phyloP scores from a whole-genome alignment of 92 coral and sea anemone species.

The Epizoanthus fatuus region DNA sequence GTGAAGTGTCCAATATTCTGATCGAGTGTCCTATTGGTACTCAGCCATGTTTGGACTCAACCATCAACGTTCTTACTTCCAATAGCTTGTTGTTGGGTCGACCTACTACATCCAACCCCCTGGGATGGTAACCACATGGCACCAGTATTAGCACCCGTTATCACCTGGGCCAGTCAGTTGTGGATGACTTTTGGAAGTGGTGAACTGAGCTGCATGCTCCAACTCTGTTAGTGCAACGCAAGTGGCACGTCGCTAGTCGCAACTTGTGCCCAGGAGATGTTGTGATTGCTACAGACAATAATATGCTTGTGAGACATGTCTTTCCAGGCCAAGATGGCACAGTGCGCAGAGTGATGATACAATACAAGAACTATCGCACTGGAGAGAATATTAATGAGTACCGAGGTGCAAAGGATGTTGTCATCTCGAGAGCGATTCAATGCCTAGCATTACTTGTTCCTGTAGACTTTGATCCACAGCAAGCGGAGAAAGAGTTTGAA shows the following conservation, averaged over 20 bases:
- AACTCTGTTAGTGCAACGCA: conserved; percentile 44
- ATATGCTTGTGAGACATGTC: conserved; percentile 44
- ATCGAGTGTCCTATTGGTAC: conserved; percentile 80
- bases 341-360: conserved; percentile 40
- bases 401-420: too few species aligned
- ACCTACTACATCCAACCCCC: conserved; percentile 74
- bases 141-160: conserved; percentile 43
- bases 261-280: conserved; percentile 51
- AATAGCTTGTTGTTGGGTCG: conserved; percentile 75
- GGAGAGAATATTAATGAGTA: not conserved
- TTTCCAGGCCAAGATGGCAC: conserved; percentile 46
- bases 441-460: too few species aligned
- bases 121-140: conserved; percentile 71
- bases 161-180: conserved; percentile 69
- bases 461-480: too few species aligned
- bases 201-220: conserved; percentile 86
- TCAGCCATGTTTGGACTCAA: conserved; percentile 68
- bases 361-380: conserved; percentile 48
- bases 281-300: conserved; percentile 58
- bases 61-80: conserved; percentile 69
- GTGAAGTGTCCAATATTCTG: conserved; percentile 73
- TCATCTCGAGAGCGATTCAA: too few species aligned
- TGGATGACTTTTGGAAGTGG: conserved; percentile 70
- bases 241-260: conserved; percentile 56
- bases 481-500: too few species aligned